Evolutionary conservation across 2,888 invertebrate genomes (phyloP), one percentile per base, ranked within the genome.

Genomic region (Synergus laeviventris): DNA sequence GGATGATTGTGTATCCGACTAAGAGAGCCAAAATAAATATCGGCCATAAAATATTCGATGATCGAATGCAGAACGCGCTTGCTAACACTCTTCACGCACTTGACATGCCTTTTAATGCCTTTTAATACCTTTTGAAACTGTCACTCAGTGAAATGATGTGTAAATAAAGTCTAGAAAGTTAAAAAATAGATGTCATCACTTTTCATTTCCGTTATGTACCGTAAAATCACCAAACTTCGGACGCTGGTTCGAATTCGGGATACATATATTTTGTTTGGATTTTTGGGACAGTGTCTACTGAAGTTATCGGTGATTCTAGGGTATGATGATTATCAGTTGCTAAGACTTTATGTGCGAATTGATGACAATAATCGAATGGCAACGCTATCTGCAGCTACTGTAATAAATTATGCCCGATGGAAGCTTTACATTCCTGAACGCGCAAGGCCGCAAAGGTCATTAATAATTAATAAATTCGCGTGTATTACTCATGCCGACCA

Each of bases 1-100:
- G 83, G 80, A 79, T 74, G 78, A 74, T 76, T 70, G 70, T 70
- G 70, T 36, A 70, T 49, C 45, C 70, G 36, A 49, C 70, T 70
- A 70, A 49, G 31, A 49, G 70, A 49, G 31, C 24, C 70, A 70
- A 70, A 70, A 70, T 70, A 70, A 70, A 70, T 70, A 70, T 70
- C 49, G n/a, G 24, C 70, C 70, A 70, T 70, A 70, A 70, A 70
- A 70, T 70, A 70, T 70, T 70, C 11, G 31, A 70, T 70, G 8
- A 70, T 70, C 31, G 31, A 39, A 64, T 39, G 18, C 64, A 42
- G 12, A 14, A 2, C 14, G 14, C n/a, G 9, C 16, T 45, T 49
- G 31, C 49, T 49, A 31, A 70, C 49, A 16, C n/a, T 45, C 31
- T 31, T 64, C 2, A 42, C 14, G 24, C 64, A 14, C 14, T 70